Evolutionary conservation across 2,113 vertebrate species (phyloP).

Genomic region (Rattus norvegicus): GRCr8 NC_086021.1:109165501-109166000

Average conservation of each 20-base stretch:
- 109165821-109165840: conserved; percentile 40
- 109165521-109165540: not conserved
- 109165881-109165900: not conserved
- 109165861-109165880: not conserved
- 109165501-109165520: conserved; percentile 6
- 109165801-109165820: not conserved
- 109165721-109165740: conserved; percentile 31
- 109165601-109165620: conserved; percentile 17
- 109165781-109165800: not conserved
- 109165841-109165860: conserved; percentile 10
- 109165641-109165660: conserved; percentile 13
- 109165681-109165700: not conserved
- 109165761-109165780: conserved; percentile 20
- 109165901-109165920: conserved; percentile 33
- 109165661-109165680: not conserved
- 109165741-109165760: not conserved
- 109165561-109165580: not conserved
- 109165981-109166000: conserved; percentile 52
- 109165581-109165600: not conserved
- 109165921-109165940: not conserved
- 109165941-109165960: not conserved
- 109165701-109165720: conserved; percentile 33
- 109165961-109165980: conserved; percentile 41
- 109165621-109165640: not conserved
- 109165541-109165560: not conserved